Conservation (phyloP, 2,888 invertebrate species). For the Tanypteryx hageni region DNA sequence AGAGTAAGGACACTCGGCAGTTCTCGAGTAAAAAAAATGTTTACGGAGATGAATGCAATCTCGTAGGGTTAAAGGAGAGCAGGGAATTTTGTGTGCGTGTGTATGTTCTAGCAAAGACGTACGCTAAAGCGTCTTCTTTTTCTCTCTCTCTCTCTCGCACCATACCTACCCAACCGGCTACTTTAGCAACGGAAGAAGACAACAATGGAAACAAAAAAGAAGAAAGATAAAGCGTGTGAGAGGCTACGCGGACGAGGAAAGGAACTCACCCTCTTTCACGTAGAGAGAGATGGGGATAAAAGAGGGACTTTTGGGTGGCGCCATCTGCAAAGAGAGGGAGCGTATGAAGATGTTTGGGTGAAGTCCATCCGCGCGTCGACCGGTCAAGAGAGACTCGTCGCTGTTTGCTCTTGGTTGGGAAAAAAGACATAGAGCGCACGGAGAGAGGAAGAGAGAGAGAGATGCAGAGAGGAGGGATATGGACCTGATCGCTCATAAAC, state of each 20-base stretch:
- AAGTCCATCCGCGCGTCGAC: background rate
- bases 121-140: background rate
- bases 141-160: background rate
- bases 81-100: background rate
- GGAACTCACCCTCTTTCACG: background rate
- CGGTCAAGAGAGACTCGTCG: background rate
- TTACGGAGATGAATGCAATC: background rate
- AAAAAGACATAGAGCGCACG: too few relatives aligned
- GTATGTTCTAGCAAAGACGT: background rate
- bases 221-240: background rate
- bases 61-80: background rate
- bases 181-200: background rate
- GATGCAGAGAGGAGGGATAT: background rate
- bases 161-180: constrained; percentile 13
- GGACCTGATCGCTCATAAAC: too few relatives aligned
- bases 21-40: constrained; percentile 1
- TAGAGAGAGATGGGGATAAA: too few relatives aligned
- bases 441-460: background rate
- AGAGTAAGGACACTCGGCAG: background rate
- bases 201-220: too few relatives aligned
- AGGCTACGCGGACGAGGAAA: background rate
- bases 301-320: background rate
- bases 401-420: background rate
- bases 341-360: background rate
- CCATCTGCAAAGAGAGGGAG: background rate